Base-by-base conservation (phyloP, 92 coral and sea anemone species). In the Chrysogorgia sp. region DNA sequence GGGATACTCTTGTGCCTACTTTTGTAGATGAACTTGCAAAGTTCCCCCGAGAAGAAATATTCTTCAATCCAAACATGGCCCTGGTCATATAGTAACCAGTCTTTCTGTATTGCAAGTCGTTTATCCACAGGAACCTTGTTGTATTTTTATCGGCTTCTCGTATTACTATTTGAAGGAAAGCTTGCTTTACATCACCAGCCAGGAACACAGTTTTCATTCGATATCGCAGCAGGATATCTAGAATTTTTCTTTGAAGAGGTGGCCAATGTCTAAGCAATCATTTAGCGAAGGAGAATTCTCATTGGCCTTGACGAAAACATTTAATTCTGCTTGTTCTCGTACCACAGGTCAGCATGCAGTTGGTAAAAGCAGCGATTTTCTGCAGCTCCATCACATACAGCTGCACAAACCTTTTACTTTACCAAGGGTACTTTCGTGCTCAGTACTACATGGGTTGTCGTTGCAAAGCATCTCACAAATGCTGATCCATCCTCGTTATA, bases 41-140 rank as follows among this genome's bases (percentile, higher is more conserved):
- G 70, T 63, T 34, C 70, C 71, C 37, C 71, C 71, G n/a, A 65
- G 71, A 4, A 65, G 1, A 20, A 65, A 65, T 65, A 49, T 45
- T 32, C 71, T 65, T 20, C 1, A 65, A 41, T 4, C 71, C 50
- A 14, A 37, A 37, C 52, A 65, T 65, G 9, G 26, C 49, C 37
- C 71, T 65, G 25, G 71, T 65, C 71, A 65, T 65, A 3, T 49
- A 49, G 22, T 65, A 65, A 0, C 32, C 26, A 29, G 2, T 37
- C 26, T 10, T n/a, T 29, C n/a, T 34, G 7, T 49, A 3, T n/a
- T 33, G 49, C 22, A 34, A 14, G 50, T 65, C 28, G 22, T 35
- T 37, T 33, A 65, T 35, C 71, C 50, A 65, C 37, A 65, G 37
- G 50, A 65, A 65, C 20, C 71, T 65, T n/a, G 37, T 10, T 20